Conservation (phyloP, 2,888 invertebrate genomes). For the Nezara viridula region DNA sequence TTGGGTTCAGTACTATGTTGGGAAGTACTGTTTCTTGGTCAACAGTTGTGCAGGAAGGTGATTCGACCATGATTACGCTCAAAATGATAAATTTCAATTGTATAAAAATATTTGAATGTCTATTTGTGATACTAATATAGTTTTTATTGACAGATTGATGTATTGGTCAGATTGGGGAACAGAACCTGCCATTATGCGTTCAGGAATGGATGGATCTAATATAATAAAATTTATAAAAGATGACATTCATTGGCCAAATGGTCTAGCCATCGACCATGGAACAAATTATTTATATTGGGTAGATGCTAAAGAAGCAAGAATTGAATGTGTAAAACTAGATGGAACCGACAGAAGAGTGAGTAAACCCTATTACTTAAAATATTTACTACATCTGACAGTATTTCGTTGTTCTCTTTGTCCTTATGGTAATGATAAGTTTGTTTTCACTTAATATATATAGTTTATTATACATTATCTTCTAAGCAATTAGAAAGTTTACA, state of each 20-base stretch:
- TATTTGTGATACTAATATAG: neutral
- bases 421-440: too few species aligned
- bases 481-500: too few species aligned
- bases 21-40: too few species aligned
- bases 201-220: constrained; percentile 88
- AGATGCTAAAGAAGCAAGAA: constrained; percentile 79
- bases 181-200: constrained; percentile 80
- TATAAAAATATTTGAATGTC: neutral
- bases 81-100: neutral
- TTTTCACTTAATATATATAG: too few species aligned
- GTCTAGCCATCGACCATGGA: constrained; percentile 85
- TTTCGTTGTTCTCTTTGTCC: too few species aligned
- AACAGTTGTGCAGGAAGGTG: too few species aligned
- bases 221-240: constrained; percentile 75
- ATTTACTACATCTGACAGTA: too few species aligned
- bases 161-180: constrained; percentile 94
- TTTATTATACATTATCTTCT: too few species aligned
- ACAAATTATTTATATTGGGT: constrained; percentile 89
- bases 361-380: constrained; percentile 50
- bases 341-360: constrained; percentile 77
- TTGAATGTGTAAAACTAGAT: constrained; percentile 78
- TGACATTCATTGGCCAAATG: constrained; percentile 85
- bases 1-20: too few species aligned
- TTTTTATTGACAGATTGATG: constrained; percentile 75
- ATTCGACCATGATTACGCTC: too few species aligned